These are phyloP conservation scores for Amniataba percoides DNA, from an alignment of 2,797 vertebrate genomes.

Conservation along the genomic window DNA sequence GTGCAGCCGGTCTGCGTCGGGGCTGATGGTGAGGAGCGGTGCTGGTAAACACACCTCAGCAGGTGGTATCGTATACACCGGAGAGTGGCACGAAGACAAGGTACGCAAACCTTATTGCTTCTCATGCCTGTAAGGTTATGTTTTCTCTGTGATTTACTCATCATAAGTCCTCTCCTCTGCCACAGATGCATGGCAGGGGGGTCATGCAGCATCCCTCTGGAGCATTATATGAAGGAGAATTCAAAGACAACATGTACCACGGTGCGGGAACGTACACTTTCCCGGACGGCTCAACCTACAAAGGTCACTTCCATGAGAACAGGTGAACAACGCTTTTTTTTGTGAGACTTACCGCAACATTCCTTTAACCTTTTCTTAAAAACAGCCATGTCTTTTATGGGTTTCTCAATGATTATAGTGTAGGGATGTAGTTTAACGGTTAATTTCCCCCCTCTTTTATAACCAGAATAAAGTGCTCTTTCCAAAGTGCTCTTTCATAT, in stretches of 20 bases:
- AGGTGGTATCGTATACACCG: conserved; percentile 80
- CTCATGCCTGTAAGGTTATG: neutral
- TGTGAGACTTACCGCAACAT: neutral
- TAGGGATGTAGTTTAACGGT: neutral
- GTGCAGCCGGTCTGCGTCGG: conserved; percentile 78
- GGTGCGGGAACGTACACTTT: conserved; percentile 88
- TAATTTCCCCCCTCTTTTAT: neutral
- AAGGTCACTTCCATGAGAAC: conserved; percentile 87
- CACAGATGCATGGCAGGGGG: conserved; percentile 89
- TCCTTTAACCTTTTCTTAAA: neutral
- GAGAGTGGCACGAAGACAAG: conserved; percentile 89
- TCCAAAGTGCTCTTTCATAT: neutral
- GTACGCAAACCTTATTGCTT: conserved; percentile 63
- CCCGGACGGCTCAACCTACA: conserved; percentile 85
- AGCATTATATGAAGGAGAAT: conserved; percentile 89
- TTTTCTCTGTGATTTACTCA: neutral
- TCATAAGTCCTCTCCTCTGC: neutral
- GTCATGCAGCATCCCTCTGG: conserved; percentile 89
- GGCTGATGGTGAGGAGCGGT: conserved; percentile 83
- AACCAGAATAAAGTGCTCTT: conserved; percentile 7
- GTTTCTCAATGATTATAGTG: neutral
- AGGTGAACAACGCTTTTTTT: conserved; percentile 74
- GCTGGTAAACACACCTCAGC: conserved; percentile 83
- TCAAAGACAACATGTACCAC: conserved; percentile 90
- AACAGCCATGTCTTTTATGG: neutral